phyloP scores from a whole-genome alignment of 2,888 invertebrate genomes.

The Seira sanloemensis region DNA sequence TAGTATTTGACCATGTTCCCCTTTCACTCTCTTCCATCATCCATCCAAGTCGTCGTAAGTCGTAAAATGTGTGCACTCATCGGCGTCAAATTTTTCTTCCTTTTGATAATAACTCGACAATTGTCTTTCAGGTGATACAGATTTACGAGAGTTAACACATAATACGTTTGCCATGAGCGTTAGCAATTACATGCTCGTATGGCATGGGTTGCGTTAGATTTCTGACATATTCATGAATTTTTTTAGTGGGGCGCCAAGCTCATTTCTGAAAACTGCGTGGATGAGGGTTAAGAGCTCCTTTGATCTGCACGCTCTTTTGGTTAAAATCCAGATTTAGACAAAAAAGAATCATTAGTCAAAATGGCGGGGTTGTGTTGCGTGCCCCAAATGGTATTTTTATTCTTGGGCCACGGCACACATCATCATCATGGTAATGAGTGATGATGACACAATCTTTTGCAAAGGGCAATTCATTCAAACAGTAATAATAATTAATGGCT shows the following conservation, averaged over 20 bases:
- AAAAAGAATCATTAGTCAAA: slow-evolving; percentile 11
- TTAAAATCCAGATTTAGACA: slow-evolving; percentile 16
- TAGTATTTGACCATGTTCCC: slow-evolving; percentile 69
- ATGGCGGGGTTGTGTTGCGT: neutral
- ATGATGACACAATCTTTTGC: neutral
- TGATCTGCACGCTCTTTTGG: neutral
- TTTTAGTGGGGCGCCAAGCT: neutral
- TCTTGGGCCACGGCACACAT: neutral
- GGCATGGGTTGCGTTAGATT: no score
- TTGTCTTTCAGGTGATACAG: no score
- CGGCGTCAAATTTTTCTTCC: no score
- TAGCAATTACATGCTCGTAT: no score
- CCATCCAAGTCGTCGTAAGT: no score
- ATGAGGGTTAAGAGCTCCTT: slow-evolving; percentile 6
- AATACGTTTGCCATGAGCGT: no score
- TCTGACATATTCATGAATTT: neutral
- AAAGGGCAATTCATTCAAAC: neutral
- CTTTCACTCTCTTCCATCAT: slow-evolving; percentile 61
- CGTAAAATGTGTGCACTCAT: no score
- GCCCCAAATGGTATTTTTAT: neutral
- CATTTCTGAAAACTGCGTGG: neutral
- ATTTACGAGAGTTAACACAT: no score
- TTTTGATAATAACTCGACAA: no score
- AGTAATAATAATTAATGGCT: slow-evolving; percentile 15
- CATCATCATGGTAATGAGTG: neutral